These are phyloP conservation scores for Holotrichia oblita DNA, from an alignment of 1,140 invertebrate species.

Conservation along the genomic window DNA sequence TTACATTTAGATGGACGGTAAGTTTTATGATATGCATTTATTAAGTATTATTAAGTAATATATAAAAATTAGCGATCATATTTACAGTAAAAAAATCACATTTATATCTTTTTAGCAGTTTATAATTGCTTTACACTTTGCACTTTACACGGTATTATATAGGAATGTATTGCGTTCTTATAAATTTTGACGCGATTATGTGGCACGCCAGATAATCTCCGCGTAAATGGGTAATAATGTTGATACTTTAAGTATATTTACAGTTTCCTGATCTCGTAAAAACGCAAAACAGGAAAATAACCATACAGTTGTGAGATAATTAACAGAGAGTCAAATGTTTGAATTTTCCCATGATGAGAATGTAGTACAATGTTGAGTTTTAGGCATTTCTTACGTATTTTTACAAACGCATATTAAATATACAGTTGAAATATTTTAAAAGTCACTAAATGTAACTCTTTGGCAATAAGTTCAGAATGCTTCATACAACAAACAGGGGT, in stretches of 20 bases:
- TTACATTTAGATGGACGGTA: constrained; percentile 92
- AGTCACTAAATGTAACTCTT: too few relatives aligned
- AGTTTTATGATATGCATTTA: constrained; percentile 62
- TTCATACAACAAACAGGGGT: too few relatives aligned
- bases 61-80: constrained; percentile 44
- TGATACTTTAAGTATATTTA: constrained; percentile 44
- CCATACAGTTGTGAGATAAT: neutral
- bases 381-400: neutral
- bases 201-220: constrained; percentile 34
- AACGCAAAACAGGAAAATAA: constrained; percentile 25
- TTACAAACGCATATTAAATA: neutral
- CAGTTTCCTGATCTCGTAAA: constrained; percentile 40
- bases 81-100: too few relatives aligned
- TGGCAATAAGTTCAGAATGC: too few relatives aligned
- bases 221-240: constrained; percentile 45
- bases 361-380: neutral
- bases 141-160: neutral
- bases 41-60: constrained; percentile 13
- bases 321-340: neutral
- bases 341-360: neutral
- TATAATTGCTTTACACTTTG: neutral
- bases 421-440: neutral
- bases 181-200: neutral
- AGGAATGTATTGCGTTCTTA: neutral
- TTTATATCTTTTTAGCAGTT: constrained; percentile 34